Evolutionary conservation across 2,797 vertebrate genomes (phyloP).

Genomic region (Melanotaenia trifasciata): DNA sequence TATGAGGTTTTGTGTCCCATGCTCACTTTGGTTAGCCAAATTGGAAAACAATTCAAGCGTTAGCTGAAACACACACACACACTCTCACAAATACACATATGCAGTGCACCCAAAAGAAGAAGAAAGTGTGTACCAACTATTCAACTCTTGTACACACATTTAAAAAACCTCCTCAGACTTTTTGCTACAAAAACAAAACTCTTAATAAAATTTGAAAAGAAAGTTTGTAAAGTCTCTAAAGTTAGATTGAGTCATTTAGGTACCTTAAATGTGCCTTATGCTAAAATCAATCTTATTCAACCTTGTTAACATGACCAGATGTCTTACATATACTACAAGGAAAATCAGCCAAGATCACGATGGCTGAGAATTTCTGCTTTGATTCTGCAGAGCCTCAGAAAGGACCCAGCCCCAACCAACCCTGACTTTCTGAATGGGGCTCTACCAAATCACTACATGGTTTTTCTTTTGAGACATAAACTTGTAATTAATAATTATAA

Average conservation of each 20-base stretch:
- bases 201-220: constrained; percentile 7
- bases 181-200: constrained; percentile 15
- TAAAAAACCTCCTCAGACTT: constrained; percentile 3
- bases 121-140: not conserved
- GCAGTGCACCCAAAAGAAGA: constrained; percentile 11
- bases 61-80: constrained; percentile 27
- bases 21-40: constrained; percentile 47
- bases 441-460: too few species aligned
- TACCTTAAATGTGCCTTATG: not conserved
- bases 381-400: too few species aligned
- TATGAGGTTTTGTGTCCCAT: constrained; percentile 62
- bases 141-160: not conserved
- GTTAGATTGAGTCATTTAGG: not conserved
- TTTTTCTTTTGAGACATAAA: too few species aligned
- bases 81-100: constrained; percentile 1
- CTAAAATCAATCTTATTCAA: too few species aligned
- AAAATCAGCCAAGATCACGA: too few species aligned
- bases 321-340: too few species aligned
- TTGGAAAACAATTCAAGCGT: constrained; percentile 55
- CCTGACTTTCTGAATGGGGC: too few species aligned
- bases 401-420: too few species aligned
- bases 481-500: too few species aligned
- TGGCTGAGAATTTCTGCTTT: too few species aligned
- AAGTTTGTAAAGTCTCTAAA: not conserved
- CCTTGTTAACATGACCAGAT: too few species aligned